A percentile compares a stretch with the other conserved stretches of the same genome.
Evolutionary conservation across 2,888 invertebrate genomes (phyloP).

Genomic region (Horisme vitalbata): DNA sequence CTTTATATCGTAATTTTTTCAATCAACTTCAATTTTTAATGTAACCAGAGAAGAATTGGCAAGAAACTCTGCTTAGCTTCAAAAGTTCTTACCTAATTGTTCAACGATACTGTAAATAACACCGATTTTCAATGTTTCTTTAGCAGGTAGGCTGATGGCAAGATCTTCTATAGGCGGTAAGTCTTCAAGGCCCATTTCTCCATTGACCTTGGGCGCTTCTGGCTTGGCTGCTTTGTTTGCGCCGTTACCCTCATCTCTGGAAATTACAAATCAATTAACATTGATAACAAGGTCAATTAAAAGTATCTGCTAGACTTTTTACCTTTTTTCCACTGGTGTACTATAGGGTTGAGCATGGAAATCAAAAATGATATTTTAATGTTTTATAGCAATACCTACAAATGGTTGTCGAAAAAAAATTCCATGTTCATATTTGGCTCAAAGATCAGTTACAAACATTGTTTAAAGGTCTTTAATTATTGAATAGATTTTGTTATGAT

Average conservation of each 20-base stretch:
- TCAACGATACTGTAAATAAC: constrained; percentile 87
- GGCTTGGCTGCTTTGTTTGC: constrained; percentile 46
- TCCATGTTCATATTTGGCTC: too few relatives aligned
- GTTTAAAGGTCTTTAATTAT: too few relatives aligned
- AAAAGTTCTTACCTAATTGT: constrained; percentile 85
- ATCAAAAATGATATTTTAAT: too few relatives aligned
- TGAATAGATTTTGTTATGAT: too few relatives aligned
- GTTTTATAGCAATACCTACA: too few relatives aligned
- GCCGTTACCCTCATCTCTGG: constrained; percentile 62
- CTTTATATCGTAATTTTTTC: too few relatives aligned
- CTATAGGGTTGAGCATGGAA: not conserved
- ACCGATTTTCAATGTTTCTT: constrained; percentile 89
- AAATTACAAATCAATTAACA: not conserved
- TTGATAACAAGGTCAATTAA: too few relatives aligned
- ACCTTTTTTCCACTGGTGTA: constrained; percentile 1
- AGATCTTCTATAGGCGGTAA: constrained; percentile 92
- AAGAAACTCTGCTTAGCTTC: too few relatives aligned
- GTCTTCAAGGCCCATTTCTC: constrained; percentile 85
- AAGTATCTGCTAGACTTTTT: not conserved
- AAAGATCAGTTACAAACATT: too few relatives aligned
- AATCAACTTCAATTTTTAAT: too few relatives aligned
- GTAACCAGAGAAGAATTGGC: too few relatives aligned
- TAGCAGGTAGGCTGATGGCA: constrained; percentile 89
- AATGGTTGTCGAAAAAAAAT: too few relatives aligned
- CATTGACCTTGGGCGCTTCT: constrained; percentile 68